Percentiles rank a stretch among this genome's conserved stretches.
phyloP scores from a whole-genome alignment of 2,797 vertebrate species.

The Alectoris magna region DNA sequence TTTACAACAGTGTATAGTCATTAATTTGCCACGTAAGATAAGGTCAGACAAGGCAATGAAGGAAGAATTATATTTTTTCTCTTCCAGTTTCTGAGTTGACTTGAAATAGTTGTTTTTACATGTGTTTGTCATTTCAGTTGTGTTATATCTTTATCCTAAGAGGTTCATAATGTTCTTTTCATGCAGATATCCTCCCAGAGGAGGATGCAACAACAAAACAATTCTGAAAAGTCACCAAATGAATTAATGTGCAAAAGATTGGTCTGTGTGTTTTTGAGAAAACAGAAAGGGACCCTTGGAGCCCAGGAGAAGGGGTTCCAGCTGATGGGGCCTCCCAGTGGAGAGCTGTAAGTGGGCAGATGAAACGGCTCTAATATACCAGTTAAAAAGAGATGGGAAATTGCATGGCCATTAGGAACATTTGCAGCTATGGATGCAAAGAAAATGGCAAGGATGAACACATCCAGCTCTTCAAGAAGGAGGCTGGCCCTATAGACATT shows the following conservation, averaged over 20 bases:
- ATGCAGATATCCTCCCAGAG: constrained; percentile 38
- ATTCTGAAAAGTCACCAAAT: constrained; percentile 31
- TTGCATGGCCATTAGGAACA: not conserved
- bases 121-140: constrained; percentile 31
- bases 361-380: not conserved
- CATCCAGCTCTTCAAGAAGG: not conserved
- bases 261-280: not conserved
- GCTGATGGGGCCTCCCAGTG: not conserved
- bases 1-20: not conserved
- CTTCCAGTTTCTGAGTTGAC: not conserved
- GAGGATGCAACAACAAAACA: constrained; percentile 7
- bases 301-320: not conserved
- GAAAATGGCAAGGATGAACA: not conserved
- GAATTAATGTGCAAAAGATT: not conserved
- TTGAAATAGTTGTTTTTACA: constrained; percentile 28
- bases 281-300: not conserved
- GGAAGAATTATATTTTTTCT: not conserved
- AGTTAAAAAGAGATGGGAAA: not conserved
- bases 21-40: not conserved
- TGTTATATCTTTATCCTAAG: constrained; percentile 22
- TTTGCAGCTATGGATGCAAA: not conserved
- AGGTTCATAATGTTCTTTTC: constrained; percentile 21
- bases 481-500: not conserved
- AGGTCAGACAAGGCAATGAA: not conserved
- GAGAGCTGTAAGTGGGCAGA: not conserved